phyloP scores from a whole-genome alignment of 92 coral and sea anemone genomes.

The Porites lobata region DNA sequence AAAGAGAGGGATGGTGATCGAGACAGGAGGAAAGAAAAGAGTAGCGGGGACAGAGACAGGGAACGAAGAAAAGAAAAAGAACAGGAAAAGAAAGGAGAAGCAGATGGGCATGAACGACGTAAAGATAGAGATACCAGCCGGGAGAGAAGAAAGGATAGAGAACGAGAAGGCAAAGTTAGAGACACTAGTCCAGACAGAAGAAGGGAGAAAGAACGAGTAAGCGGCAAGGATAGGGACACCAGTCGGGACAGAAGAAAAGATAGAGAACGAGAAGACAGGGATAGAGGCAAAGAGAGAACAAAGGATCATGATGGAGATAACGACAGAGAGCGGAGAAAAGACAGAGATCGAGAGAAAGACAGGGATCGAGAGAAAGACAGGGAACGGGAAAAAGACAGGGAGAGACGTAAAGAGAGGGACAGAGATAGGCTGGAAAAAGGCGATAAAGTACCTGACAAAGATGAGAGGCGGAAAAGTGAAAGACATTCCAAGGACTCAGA shows the following conservation, averaged over 20 bases:
- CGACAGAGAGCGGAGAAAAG: constrained; percentile 36
- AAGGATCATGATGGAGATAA: constrained; percentile 45
- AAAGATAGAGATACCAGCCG: constrained; percentile 55
- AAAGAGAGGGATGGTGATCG: constrained; percentile 52
- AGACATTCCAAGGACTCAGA: constrained; percentile 41
- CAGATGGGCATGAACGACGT: constrained; percentile 19
- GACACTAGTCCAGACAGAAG: not conserved
- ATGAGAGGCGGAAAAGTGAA: constrained; percentile 41
- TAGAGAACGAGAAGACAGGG: constrained; percentile 37
- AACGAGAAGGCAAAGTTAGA: constrained; percentile 34
- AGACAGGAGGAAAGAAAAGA: constrained; percentile 35
- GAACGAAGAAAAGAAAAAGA: constrained; percentile 58
- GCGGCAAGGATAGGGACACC: constrained; percentile 58
- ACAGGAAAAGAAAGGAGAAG: not conserved
- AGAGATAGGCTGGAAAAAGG: constrained; percentile 58
- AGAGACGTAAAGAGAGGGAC: constrained; percentile 46
- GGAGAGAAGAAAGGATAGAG: constrained; percentile 20
- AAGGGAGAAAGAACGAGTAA: not conserved
- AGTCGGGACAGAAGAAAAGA: constrained; percentile 12
- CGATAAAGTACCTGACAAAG: constrained; percentile 34
- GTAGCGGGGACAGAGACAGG: constrained; percentile 44
- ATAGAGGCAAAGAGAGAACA: constrained; percentile 41
- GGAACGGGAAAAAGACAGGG: constrained; percentile 59
- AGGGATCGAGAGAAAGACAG: constrained; percentile 50
- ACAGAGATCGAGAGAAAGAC: constrained; percentile 56